These are phyloP conservation scores for Scaptomyza graminum DNA, from an alignment of 1,140 invertebrate genomes.

Conservation along the genomic window DNA sequence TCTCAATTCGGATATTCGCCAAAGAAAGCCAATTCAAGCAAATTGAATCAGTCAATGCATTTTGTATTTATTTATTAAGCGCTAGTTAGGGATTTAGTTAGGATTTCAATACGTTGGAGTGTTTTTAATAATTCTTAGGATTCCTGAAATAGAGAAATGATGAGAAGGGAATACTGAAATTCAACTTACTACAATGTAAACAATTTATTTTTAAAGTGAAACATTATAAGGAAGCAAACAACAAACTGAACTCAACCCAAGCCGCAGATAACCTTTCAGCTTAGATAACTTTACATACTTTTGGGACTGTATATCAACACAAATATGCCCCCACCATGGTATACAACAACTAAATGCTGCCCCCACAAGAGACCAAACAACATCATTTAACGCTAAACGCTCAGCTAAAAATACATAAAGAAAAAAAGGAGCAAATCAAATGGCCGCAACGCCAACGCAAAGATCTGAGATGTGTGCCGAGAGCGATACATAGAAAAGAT, in stretches of 20 bases:
- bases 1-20: constrained; percentile 7
- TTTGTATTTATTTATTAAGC: too few species aligned
- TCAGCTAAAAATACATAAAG: constrained; percentile 56
- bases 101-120: neutral
- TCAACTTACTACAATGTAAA: too few species aligned
- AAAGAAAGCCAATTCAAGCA: neutral
- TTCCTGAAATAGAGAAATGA: too few species aligned
- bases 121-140: too few species aligned
- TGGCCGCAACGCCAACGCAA: constrained; percentile 61
- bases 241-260: neutral
- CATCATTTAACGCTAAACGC: constrained; percentile 36
- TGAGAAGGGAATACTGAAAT: too few species aligned
- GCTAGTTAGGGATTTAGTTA: neutral
- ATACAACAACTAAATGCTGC: neutral
- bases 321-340: neutral
- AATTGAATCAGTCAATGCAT: constrained; percentile 11
- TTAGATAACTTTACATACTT: constrained; percentile 4
- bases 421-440: constrained; percentile 73
- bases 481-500: constrained; percentile 71
- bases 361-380: constrained; percentile 26
- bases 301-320: neutral
- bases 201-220: too few species aligned
- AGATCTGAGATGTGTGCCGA: constrained; percentile 24
- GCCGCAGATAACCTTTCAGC: constrained; percentile 1
- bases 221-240: neutral